Conservation (phyloP, 2,888 invertebrate genomes). For the Rhogogaster chlorosoma region DNA sequence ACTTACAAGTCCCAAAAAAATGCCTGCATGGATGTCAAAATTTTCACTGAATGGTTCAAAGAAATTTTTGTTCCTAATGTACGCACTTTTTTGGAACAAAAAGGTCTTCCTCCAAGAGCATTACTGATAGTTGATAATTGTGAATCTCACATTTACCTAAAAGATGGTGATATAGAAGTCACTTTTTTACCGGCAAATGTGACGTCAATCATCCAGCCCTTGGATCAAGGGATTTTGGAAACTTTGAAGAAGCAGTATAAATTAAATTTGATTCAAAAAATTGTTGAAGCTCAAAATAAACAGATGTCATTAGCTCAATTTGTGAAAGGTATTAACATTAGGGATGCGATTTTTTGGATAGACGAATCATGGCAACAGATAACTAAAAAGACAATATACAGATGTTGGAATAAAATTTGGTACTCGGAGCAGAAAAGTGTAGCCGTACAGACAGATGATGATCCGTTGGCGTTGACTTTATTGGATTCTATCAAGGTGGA, state of each 20-base stretch:
- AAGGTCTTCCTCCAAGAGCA: not conserved
- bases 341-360: not conserved
- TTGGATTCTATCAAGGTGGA: too few relatives aligned
- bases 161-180: not conserved
- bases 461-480: too few relatives aligned
- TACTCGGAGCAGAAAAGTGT: too few relatives aligned
- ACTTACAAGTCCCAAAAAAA: not conserved
- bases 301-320: not conserved
- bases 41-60: not conserved
- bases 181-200: not conserved
- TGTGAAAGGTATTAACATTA: not conserved
- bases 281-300: not conserved
- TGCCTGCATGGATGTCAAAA: not conserved
- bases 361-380: not conserved
- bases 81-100: not conserved
- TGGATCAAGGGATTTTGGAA: too few relatives aligned
- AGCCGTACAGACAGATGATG: too few relatives aligned
- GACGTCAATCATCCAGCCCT: not conserved
- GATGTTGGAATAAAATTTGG: not conserved
- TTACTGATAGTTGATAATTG: not conserved
- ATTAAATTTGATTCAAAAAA: not conserved
- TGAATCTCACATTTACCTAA: not conserved
- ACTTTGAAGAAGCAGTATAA: not conserved
- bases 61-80: not conserved
- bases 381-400: not conserved